Evolutionary conservation across 2,888 invertebrate species (phyloP).

Genomic region (Entomobrya multifasciata): DNA sequence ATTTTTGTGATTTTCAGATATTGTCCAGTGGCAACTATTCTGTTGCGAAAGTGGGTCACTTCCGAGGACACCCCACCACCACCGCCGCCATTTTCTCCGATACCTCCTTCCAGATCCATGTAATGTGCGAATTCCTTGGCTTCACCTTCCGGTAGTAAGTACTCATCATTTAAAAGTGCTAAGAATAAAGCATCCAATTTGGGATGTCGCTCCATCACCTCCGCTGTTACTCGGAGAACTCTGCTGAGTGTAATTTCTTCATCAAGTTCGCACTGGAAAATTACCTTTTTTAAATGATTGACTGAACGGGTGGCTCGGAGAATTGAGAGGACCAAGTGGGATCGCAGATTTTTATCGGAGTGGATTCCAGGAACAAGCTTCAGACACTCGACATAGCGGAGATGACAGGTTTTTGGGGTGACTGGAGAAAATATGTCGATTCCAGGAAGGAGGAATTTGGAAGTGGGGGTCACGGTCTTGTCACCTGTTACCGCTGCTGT

Average conservation of each 20-base stretch:
- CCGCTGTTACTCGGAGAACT: constrained; percentile 48
- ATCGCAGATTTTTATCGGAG: constrained; percentile 42
- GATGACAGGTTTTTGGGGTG: constrained; percentile 5
- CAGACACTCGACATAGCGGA: constrained; percentile 46
- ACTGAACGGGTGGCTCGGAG: constrained; percentile 42
- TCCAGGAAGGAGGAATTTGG: constrained; percentile 50
- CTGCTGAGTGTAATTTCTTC: constrained; percentile 37
- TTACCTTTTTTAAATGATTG: constrained; percentile 39
- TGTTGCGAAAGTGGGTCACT: constrained; percentile 25
- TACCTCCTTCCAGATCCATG: constrained; percentile 35
- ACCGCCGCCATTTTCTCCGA: background rate
- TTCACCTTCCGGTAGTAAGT: constrained; percentile 34
- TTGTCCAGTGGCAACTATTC: constrained; percentile 52
- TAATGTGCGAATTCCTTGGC: constrained; percentile 9
- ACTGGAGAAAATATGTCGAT: constrained; percentile 33
- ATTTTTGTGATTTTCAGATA: constrained; percentile 52
- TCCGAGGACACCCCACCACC: background rate
- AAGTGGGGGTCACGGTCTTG: too few species aligned
- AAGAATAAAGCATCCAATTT: constrained; percentile 60
- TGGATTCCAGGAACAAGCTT: constrained; percentile 62
- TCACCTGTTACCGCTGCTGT: background rate
- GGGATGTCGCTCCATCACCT: constrained; percentile 64
- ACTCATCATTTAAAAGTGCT: constrained; percentile 65
- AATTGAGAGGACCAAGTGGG: constrained; percentile 57
- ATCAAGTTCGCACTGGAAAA: constrained; percentile 64